Evolutionary conservation across 2,888 invertebrate species (phyloP), one percentile per base, ranked within the genome.

Genomic region (Acleris holmiana): DNA sequence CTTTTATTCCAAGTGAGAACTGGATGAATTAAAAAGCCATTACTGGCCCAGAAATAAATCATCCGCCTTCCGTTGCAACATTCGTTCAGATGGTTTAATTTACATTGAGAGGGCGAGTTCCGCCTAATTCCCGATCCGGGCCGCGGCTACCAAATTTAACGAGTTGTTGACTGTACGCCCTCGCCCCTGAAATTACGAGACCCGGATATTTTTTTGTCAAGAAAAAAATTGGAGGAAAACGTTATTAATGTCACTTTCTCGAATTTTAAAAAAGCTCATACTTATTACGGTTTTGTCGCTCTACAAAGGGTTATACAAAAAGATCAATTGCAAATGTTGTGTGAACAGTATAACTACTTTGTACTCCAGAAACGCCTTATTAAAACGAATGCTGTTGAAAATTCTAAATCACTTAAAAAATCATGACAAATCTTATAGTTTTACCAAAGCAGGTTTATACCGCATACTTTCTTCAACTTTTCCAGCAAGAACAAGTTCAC

Each of bases 11-110:
- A 71, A 76, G 72, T 71, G 71, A 69, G 71, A 77, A 75, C 76
- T 72, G 73, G 76, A 78, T 74, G 75, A 82, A 83, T 83, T 83
- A 80, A 79, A 83, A 80, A 76, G 76, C 76, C 78, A 80, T 82
- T 83, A 82, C 75, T 69, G 75, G 69, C 75, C 71, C 74, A 75
- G 70, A 74, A 74, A 83, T 85, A 82, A 84, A 84, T 85, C 80
- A 83, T 79, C 78, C 72, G 70, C 76, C 70, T 77, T 76, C 75
- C 74, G 72, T 76, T 81, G 83, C 80, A 81, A 79, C 77, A 78
- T 76, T 79, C 75, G 76, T 71, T 77, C 76, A 75, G 79, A 80
- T 78, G 77, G 80, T 80, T 82, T 79, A 79, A 83, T 84, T 84
- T 81, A 84, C 80, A 84, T 81, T 73, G 76, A 76, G 77, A 76